Evolutionary conservation across 2,113 vertebrate species (phyloP).

Genomic region (Lonchura striata): DNA sequence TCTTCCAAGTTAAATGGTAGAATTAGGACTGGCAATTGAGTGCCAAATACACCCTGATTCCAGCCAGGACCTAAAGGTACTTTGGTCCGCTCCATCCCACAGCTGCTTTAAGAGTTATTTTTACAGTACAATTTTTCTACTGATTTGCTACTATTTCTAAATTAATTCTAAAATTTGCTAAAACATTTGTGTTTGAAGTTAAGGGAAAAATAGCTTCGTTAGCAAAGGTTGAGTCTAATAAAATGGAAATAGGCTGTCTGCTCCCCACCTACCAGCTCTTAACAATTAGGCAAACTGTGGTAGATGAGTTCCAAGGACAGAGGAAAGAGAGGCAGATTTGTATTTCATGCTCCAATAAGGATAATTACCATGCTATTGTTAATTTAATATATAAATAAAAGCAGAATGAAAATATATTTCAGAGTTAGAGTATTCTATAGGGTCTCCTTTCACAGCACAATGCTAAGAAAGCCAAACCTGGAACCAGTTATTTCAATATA

Average conservation of each 20-base stretch:
- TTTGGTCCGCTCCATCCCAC: constrained; percentile 34
- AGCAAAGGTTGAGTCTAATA: constrained; percentile 43
- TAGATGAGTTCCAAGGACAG: constrained; percentile 38
- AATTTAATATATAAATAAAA: constrained; percentile 60
- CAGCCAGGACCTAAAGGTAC: constrained; percentile 49
- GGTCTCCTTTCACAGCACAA: not conserved
- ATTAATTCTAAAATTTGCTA: constrained; percentile 54
- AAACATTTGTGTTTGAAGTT: constrained; percentile 50
- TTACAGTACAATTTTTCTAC: constrained; percentile 35
- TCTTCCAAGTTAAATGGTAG: not conserved
- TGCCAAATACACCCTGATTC: not conserved
- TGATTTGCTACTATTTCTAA: constrained; percentile 52
- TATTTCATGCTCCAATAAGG: constrained; percentile 53
- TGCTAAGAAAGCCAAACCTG: not conserved
- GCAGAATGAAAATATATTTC: not conserved
- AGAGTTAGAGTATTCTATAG: not conserved
- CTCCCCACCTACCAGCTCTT: constrained; percentile 1
- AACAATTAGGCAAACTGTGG: constrained; percentile 39
- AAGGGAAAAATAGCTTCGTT: constrained; percentile 45
- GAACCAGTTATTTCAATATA: constrained; percentile 14
- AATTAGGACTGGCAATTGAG: constrained; percentile 29
- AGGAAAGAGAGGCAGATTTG: constrained; percentile 42
- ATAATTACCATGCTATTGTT: constrained; percentile 34
- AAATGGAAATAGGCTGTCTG: constrained; percentile 32
- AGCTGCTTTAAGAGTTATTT: constrained; percentile 46